Base-by-base conservation (phyloP, 2,888 invertebrate genomes). In the Chloroclysta siterata region DNA sequence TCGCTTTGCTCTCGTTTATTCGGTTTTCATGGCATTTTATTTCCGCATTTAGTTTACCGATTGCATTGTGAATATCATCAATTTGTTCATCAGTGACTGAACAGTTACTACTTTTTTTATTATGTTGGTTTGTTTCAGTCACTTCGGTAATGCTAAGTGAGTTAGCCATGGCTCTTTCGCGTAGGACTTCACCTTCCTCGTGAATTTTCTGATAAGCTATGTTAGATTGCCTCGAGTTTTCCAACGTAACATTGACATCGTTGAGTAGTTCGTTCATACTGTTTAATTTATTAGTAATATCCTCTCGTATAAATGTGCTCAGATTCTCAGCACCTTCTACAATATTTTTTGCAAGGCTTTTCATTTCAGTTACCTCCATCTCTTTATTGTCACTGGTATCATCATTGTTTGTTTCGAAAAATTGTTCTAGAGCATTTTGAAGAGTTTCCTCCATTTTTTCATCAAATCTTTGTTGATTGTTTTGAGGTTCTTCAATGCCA, bases 241-340 rank as follows among this genome's bases (percentile, higher is more conserved):
- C 90, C 53, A 93, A 78, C 14, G 92, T 88, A 60, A 81, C 80
- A 69, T 93, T 93, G 0, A 93, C 93, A 69, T 93, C 93, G 54
- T 87, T 88, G 0, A 93, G 72, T 55, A 93, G 77, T 68, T 91
- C 93, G 68, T 92, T 90, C 90, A 93, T 92, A 63, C 86, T 90
- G 36, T 93, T 89, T 0, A 93, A 69, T 76, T 93, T 93, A 69
- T 92, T 93, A 0, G 89, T 90, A 54, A 93, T 93, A 74, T 93
- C 93, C 78, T 88, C 90, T 60, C 83, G 81, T 52, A 93, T 90
- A 1, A 93, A 74, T n/a, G 88, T 88, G 60, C 89, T 85, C 0
- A 92, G 71, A 68, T 90, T 90, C 72, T 93, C 93, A 51, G 92
- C 90, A 3, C 89, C 90, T 74, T 90, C 87, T 1, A 91, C 90